Evolutionary conservation across 2,888 invertebrate species (phyloP).

Genomic region (Blomia tropicalis): DNA sequence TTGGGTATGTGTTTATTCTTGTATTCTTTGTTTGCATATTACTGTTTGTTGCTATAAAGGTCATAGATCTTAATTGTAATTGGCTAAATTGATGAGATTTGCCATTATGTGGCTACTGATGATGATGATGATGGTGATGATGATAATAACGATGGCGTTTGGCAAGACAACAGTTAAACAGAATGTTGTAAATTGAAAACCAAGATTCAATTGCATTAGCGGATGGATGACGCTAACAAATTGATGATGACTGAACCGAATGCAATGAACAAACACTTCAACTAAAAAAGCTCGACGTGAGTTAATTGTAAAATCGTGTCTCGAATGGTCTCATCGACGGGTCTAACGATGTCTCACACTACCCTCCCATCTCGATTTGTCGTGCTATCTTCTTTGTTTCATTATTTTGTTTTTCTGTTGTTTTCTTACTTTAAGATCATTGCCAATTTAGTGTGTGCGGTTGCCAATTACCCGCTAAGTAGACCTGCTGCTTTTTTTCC

Average conservation of each 20-base stretch:
- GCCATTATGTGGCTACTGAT: neutral
- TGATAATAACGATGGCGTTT: too few species aligned
- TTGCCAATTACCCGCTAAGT: slow-evolving; percentile 8
- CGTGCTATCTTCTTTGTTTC: neutral
- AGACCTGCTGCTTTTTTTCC: slow-evolving; percentile 2
- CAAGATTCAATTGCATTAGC: neutral
- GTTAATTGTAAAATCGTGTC: slow-evolving; percentile 10
- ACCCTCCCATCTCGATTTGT: slow-evolving; percentile 14
- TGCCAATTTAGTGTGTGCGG: neutral
- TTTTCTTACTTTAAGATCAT: too few species aligned
- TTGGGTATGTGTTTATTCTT: too few species aligned
- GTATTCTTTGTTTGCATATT: too few species aligned
- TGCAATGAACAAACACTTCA: too few species aligned
- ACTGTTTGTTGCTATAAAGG: too few species aligned
- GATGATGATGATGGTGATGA: neutral
- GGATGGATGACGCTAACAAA: neutral
- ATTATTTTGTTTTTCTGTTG: too few species aligned
- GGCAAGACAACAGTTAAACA: neutral
- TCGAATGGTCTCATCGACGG: neutral
- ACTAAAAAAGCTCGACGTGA: neutral
- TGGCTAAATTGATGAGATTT: too few species aligned
- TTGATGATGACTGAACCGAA: too few species aligned
- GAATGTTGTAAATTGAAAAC: neutral
- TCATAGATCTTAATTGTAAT: too few species aligned
- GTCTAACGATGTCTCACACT: slow-evolving; percentile 15